Evolutionary conservation across 2,888 invertebrate species (phyloP).

Genomic region (Scaeva pyrastri): DNA sequence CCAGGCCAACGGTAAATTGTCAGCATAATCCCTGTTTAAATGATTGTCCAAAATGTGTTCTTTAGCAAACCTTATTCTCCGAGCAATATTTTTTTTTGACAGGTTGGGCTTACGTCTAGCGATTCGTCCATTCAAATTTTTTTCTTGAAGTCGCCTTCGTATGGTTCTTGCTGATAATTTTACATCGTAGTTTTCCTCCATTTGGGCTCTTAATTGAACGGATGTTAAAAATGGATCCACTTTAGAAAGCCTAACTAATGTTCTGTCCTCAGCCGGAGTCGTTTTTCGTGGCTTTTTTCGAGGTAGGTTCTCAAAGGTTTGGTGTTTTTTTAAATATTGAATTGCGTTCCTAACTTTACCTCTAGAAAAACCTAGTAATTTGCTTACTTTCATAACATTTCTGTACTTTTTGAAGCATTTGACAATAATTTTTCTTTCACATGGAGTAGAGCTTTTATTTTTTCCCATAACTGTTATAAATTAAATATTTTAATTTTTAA

Average conservation of each 20-base stretch:
- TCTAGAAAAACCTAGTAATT: too few relatives aligned
- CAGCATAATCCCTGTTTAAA: too few relatives aligned
- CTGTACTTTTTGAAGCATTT: too few relatives aligned
- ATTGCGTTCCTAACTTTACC: neutral
- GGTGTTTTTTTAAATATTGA: neutral
- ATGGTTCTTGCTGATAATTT: conserved; percentile 10
- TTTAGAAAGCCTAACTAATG: conserved; percentile 3
- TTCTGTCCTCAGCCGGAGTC: neutral
- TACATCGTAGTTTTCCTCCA: conserved; percentile 11
- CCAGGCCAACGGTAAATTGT: too few relatives aligned
- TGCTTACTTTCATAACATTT: too few relatives aligned
- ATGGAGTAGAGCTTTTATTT: too few relatives aligned
- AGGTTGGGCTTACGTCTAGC: conserved; percentile 23
- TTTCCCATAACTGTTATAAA: too few relatives aligned
- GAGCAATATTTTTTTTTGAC: neutral
- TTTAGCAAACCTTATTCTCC: neutral
- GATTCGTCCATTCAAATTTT: conserved; percentile 26
- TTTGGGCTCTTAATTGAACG: conserved; percentile 13
- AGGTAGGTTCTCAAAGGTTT: neutral
- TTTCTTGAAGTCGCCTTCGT: conserved; percentile 21
- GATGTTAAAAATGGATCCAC: conserved; percentile 29
- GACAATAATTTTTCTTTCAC: too few relatives aligned
- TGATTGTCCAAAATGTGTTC: too few relatives aligned
- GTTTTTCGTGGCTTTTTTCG: neutral
- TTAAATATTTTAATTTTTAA: too few relatives aligned